Conservation (phyloP, 1,140 invertebrate genomes). For the Nymphalis io region DNA sequence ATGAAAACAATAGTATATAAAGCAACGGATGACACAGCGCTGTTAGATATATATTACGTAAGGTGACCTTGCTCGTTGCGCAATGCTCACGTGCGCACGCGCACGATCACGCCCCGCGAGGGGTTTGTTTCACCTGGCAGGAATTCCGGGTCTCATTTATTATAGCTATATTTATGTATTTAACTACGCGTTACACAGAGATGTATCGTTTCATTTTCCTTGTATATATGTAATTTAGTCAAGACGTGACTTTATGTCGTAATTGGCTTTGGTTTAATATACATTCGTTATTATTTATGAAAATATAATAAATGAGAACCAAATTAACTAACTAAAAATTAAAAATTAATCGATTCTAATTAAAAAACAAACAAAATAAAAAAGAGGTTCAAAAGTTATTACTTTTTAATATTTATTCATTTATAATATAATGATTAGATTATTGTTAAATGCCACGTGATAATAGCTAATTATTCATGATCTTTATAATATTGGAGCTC, state of each 20-base stretch:
- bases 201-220: background rate
- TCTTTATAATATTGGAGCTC: too few relatives aligned
- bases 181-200: background rate
- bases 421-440: too few relatives aligned
- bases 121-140: conserved; percentile 21
- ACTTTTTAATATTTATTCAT: too few relatives aligned
- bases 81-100: conserved; percentile 29
- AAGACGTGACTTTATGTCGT: background rate
- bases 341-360: too few relatives aligned
- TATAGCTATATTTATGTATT: background rate
- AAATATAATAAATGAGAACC: too few relatives aligned
- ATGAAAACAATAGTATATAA: conserved; percentile 13
- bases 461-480: too few relatives aligned
- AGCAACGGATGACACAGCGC: conserved; percentile 14
- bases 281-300: too few relatives aligned
- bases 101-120: conserved; percentile 17
- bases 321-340: too few relatives aligned
- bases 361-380: too few relatives aligned
- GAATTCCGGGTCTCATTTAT: conserved; percentile 12
- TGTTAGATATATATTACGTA: conserved; percentile 20
- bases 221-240: background rate
- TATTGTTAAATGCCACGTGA: too few relatives aligned
- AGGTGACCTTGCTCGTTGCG: conserved; percentile 30
- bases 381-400: too few relatives aligned
- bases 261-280: too few relatives aligned